A percentile compares a stretch with the other conserved stretches of the same genome.
phyloP scores from a whole-genome alignment of 2,888 invertebrate genomes.

The Byasa hedistus region DNA sequence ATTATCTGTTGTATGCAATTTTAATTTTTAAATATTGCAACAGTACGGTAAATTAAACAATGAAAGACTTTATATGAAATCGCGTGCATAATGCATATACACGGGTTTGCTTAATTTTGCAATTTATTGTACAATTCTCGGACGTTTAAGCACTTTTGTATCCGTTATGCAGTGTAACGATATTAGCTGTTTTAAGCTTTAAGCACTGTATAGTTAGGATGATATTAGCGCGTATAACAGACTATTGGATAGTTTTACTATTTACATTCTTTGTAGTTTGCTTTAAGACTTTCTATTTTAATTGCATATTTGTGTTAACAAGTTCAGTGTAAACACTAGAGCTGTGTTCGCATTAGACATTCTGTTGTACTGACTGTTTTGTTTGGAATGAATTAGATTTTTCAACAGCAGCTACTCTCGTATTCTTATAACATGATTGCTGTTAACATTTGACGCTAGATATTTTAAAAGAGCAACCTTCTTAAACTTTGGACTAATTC shows the following conservation, averaged over 20 bases:
- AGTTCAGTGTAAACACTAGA: constrained; percentile 19
- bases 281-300: constrained; percentile 26
- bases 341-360: constrained; percentile 7
- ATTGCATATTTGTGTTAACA: constrained; percentile 28
- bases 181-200: constrained; percentile 5
- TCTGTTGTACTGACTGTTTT: constrained; percentile 6
- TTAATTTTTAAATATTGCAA: too few species aligned
- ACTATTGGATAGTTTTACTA: constrained; percentile 3
- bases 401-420: too few species aligned
- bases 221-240: not conserved
- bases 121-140: constrained; percentile 9
- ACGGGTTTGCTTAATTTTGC: constrained; percentile 1
- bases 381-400: not conserved
- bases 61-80: too few species aligned
- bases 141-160: constrained; percentile 9
- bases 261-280: constrained; percentile 29
- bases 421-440: too few species aligned
- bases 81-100: too few species aligned
- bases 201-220: not conserved
- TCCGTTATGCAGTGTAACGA: not conserved
- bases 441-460: too few species aligned
- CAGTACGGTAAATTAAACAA: too few species aligned
- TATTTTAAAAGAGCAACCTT: too few species aligned
- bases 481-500: too few species aligned
- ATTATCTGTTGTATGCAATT: too few species aligned